Evolutionary conservation across 1,140 invertebrate genomes (phyloP).

Genomic region (Tribolium castaneum): DNA sequence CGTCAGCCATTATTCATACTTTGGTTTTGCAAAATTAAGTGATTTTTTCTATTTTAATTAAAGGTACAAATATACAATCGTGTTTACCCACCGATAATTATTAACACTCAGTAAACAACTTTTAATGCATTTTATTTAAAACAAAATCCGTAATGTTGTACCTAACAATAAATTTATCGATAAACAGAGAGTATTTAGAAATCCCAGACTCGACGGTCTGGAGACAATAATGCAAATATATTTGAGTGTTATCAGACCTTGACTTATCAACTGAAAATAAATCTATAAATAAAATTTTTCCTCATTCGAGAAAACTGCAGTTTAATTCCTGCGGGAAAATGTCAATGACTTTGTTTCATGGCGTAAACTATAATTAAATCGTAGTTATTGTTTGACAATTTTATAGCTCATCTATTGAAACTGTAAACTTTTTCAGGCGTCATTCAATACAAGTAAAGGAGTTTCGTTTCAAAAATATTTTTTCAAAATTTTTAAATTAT

Average conservation of each 20-base stretch:
- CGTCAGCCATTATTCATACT: constrained; percentile 12
- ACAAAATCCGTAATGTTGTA: too few relatives aligned
- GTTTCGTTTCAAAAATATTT: too few relatives aligned
- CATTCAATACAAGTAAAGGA: too few relatives aligned
- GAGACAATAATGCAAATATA: constrained; percentile 1
- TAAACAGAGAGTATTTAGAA: neutral
- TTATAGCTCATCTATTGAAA: too few relatives aligned
- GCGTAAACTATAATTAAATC: too few relatives aligned
- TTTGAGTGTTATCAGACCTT: neutral
- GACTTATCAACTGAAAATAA: neutral
- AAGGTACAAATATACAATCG: neutral
- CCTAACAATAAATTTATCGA: too few relatives aligned
- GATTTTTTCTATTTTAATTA: neutral
- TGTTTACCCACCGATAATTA: neutral
- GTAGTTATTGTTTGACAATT: too few relatives aligned
- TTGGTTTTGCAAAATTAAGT: constrained; percentile 4
- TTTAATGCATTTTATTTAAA: too few relatives aligned
- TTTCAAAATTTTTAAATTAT: too few relatives aligned
- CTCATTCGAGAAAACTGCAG: neutral
- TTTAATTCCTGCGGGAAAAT: neutral
- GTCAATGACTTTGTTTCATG: neutral
- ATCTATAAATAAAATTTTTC: neutral
- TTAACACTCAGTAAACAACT: neutral
- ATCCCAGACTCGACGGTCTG: neutral
- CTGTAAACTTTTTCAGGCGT: too few relatives aligned